Evolutionary conservation across 2,113 vertebrate species (phyloP), one percentile per base, ranked within the genome.

Genomic region (Pogonocichla stellata): DNA sequence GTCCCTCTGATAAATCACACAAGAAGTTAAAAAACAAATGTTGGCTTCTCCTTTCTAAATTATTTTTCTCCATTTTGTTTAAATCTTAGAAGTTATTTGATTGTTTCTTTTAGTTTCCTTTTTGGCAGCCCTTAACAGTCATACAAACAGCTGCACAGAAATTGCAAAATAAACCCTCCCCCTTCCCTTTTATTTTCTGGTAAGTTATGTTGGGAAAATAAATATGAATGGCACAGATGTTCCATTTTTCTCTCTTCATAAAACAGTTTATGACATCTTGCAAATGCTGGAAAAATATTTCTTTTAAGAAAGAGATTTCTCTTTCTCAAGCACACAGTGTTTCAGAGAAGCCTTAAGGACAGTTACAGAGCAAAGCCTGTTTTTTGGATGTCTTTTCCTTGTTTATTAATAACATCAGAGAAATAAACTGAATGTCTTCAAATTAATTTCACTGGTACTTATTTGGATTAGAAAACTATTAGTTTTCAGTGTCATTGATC

Each of bases 191-290:
- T 93, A 96, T 96, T 97, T 96, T 96, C 79, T 94, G 73, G 19
- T 84, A 96, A 91, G 67, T 83, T 91, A 73, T 93, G 79, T 94
- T 92, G 94, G 84, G 89, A 97, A 97, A 97, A 98, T 94, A 97
- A 97, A 93, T 81, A 97, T 50, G 70, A 93, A 71, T 79, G 47
- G 85, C 74, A 88, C 90, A 96, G 92, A 94, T 96, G 94, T 91
- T 84, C 78, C 81, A 79, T 87, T 70, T 74, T 95, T 82, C 95
- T 81, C 72, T 93, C 82, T 7, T 22, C n/a, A 42, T 93, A 93
- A 95, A 96, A 95, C 34, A 80, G 85, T 96, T 93, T 81, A 84
- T 96, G 92, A 96, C 94, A 96, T 90, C 58, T 89, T 91, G 60
- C 61, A 97, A 96, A 92, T 67, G 53, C 62, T 71, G n/a, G 36